Conservation (phyloP, 2,797 vertebrate species). For the Holocentrus rufus region DNA sequence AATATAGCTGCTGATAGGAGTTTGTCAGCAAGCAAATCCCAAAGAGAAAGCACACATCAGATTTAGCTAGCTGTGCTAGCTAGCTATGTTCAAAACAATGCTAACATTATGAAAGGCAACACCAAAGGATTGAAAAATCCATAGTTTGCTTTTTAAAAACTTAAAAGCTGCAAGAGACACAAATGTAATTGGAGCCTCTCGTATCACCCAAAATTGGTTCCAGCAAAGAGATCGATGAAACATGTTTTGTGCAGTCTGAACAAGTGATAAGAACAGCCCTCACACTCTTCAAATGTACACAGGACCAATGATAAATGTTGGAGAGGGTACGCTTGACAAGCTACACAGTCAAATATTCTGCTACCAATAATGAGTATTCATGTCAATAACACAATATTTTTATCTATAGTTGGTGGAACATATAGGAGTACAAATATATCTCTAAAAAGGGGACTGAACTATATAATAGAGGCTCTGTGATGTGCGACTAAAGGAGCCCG, state of each 20-base stretch:
- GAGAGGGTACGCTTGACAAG: not conserved
- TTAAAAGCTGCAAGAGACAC: constrained; percentile 1
- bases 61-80: too few species aligned
- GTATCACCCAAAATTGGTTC: constrained; percentile 9
- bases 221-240: not conserved
- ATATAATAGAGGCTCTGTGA: not conserved
- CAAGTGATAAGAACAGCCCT: not conserved
- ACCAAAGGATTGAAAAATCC: too few species aligned
- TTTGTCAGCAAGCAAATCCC: not conserved
- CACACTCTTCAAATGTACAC: not conserved
- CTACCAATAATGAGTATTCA: not conserved
- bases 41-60: too few species aligned
- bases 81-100: too few species aligned
- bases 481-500: not conserved
- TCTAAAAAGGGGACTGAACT: too few species aligned
- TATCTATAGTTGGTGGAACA: too few species aligned
- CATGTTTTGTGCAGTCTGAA: not conserved
- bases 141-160: not conserved
- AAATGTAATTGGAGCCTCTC: constrained; percentile 18
- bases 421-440: too few species aligned
- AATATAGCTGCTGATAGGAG: not conserved
- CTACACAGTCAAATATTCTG: not conserved
- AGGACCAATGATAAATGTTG: not conserved
- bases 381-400: not conserved
- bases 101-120: too few species aligned